Base-by-base conservation (phyloP, 1,140 invertebrate species). In the Solenopsis fugax region DNA sequence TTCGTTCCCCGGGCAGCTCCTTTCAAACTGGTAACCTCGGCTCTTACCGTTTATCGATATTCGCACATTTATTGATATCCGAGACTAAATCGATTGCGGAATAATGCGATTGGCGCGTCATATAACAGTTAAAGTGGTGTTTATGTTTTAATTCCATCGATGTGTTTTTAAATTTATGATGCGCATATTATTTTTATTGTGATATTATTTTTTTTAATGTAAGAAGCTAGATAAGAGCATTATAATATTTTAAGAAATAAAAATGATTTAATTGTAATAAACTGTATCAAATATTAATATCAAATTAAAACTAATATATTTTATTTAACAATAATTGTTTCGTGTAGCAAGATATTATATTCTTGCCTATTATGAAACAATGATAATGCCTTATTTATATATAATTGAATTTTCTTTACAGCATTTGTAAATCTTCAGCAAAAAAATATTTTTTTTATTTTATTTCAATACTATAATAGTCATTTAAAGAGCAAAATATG, bases 21-120 rank as follows among this genome's bases (percentile, higher is more conserved):
- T 82, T 73, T 54, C n/a, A 54, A 48, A 52, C 48, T 71, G 45
- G 54, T 45, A 75, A 73, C 73, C 65, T 41, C 72, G 18, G 45
- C 76, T 88, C 60, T 21, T 56, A 54, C 9, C 24, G 52, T 81
- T 65, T 67, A 67, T 52, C 69, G 71, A 64, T 76, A 85, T 82
- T 54, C 56, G 58, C 76, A 88, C 64, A 29, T 69, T 71, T 81
- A 78, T 85, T 65, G 60, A 85, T 54, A 85, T 77, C 29, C 37
- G 21, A 2, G 21, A 37, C 13, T 37, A 41, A 73, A 48, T 24
- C 80, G 69, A 34, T 62, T 34, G 48, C 9, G 13, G 34, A 41
- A 24, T 67, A 41, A 52, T 37, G 75, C 37, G 62, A 13, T 18
- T 37, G 29, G 7, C 24, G 41, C 37, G 12, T n/a, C 9, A 16